Evolutionary conservation across 2,113 vertebrate species (phyloP), one percentile per base, ranked within the genome.

Genomic region (Cottus gobio): DNA sequence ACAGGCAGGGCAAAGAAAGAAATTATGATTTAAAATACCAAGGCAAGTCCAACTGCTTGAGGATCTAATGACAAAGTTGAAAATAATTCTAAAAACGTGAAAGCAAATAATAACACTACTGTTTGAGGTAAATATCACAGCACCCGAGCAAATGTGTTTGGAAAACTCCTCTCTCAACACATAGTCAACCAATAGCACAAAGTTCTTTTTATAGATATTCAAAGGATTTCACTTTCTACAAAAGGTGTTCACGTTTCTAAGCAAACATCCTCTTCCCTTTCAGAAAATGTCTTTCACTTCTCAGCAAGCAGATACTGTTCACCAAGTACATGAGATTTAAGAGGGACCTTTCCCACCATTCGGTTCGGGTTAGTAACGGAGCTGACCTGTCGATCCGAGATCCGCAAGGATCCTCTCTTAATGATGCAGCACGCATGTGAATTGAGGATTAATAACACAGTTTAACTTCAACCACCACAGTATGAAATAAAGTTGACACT

Each of bases 261-360:
- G 71, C 46, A 66, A 88, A 93, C 83, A 89, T 93, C 90, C 89
- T 84, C 62, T 92, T 94, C 93, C 88, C 63, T 71, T 83, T 75
- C 75, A 68, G 18, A 87, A 69, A 22, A 75, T 65, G 75, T 78
- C 74, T 80, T 78, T 74, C 62, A 82, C 30, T 52, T 20, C 31
- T 67, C 58, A 70, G 62, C 24, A 87, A 44, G 24, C 48, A 58
- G 39, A 63, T 4, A 52, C 61, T 20, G 26, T 44, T 30, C 20
- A 34, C 24, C 8, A 36, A 57, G 37, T 8, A 39, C 30, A 7
- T 68, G 30, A 71, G 11, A 1, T 56, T 61, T 31, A 63, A 5
- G 0, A 77, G 28, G 42, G 22, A 70, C 13, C n/a, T 57, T 76
- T 75, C 46, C 69, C 56, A 71, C 2, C 7, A 22, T 10, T 24